Base-by-base conservation (phyloP, 2,888 invertebrate species). In the Dicyrtomina minuta region DNA sequence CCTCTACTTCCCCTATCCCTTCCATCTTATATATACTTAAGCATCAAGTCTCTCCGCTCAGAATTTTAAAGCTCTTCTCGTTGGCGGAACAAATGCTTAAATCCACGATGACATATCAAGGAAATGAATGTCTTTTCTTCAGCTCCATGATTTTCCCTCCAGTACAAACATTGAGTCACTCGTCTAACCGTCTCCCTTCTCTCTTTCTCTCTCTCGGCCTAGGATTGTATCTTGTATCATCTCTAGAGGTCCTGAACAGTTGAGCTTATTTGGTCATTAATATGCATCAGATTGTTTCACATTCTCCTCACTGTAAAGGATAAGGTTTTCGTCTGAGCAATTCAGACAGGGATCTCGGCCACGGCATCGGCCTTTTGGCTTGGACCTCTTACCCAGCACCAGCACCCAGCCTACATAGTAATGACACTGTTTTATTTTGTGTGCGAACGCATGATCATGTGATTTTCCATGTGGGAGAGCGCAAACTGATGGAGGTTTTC, bases 61-160 rank as follows among this genome's bases (percentile, higher is more conserved):
- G n/a, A n/a, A n/a, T n/a, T n/a, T n/a, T n/a, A n/a, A n/a, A 15
- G 22, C 58, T 24, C 20, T 27, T 59, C 27, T n/a, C 59, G n/a
- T 17, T 62, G 51, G 46, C 20, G 44, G 62, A 41, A 62, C 62
- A 62, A 61, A 61, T 46, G 61, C 61, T 46, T 46, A 44, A 62
- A 62, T 62, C 62, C 62, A 62, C 44, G 62, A 62, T 62, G 62
- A 62, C 62, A 62, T 62, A 62, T 49, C 62, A 46, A 49, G 62
- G 62, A 62, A 62, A 62, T 44, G 62, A 62, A 62, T 62, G 62
- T 62, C 62, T 62, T 49, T 4, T 24, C 33, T 49, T 44, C 4
- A n/a, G 2, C 15, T 49, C 15, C 44, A n/a, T 49, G 2, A 22
- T 6, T 33, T 17, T 41, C 41, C n/a, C n/a, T n/a, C n/a, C n/a